Evolutionary conservation across 2,888 invertebrate genomes (phyloP).

Genomic region (Meliscaeva auricollis): DNA sequence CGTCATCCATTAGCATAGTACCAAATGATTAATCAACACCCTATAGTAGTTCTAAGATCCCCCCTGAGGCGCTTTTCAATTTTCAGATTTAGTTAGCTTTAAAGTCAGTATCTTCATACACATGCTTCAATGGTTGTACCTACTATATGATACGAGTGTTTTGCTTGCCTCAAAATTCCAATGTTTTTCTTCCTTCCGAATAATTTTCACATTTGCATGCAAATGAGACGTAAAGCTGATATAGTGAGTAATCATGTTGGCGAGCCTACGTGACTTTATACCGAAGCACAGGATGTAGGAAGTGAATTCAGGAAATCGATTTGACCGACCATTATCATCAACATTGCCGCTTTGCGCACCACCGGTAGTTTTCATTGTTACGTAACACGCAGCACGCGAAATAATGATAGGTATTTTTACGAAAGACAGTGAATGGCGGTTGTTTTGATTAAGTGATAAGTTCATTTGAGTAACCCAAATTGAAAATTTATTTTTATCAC

Average conservation of each 20-base stretch:
- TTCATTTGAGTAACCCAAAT: slow-evolving; percentile 61
- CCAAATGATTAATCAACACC: too few relatives aligned
- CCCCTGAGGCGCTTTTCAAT: too few relatives aligned
- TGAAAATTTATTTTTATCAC: slow-evolving; percentile 51
- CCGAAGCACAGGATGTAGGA: slow-evolving; percentile 57
- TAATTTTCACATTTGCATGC: slow-evolving; percentile 56
- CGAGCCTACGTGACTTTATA: slow-evolving; percentile 44
- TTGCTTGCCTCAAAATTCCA: neutral
- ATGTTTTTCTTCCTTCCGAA: slow-evolving; percentile 23
- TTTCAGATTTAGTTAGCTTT: neutral
- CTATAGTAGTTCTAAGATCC: too few relatives aligned
- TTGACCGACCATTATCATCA: slow-evolving; percentile 11
- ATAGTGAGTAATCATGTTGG: slow-evolving; percentile 37
- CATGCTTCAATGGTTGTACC: neutral
- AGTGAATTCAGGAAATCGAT: slow-evolving; percentile 61
- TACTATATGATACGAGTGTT: neutral
- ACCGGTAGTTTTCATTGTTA: neutral
- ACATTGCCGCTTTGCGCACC: neutral
- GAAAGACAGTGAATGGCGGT: slow-evolving; percentile 2
- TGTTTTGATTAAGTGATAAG: slow-evolving; percentile 41
- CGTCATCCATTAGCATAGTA: too few relatives aligned
- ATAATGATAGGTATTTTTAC: slow-evolving; percentile 16
- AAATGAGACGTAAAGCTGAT: slow-evolving; percentile 37
- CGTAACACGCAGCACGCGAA: slow-evolving; percentile 5
- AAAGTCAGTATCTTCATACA: neutral